Evolutionary conservation across 2,797 vertebrate genomes (phyloP).

Genomic region (Trematomus bernacchii): DNA sequence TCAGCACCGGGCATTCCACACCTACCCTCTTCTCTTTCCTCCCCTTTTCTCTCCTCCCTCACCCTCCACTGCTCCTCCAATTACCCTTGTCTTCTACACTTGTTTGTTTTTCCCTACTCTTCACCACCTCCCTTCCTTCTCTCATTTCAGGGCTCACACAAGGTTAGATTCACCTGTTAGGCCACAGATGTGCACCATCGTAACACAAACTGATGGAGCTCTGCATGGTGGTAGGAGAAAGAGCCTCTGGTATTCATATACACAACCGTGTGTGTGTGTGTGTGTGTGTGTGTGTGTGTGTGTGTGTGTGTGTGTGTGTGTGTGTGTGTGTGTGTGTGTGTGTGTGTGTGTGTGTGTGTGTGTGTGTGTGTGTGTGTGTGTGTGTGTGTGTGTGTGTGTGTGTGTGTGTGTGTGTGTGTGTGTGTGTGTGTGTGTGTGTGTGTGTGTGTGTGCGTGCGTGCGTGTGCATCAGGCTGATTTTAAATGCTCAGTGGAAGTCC

Average conservation of each 20-base stretch:
- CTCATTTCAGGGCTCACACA: neutral
- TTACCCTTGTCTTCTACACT: slow-evolving; percentile 23
- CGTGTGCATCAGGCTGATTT: slow-evolving; percentile 1
- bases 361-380: neutral
- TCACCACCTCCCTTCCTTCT: neutral
- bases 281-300: neutral
- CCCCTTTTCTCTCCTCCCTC: neutral
- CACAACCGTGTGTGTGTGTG: neutral
- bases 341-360: neutral
- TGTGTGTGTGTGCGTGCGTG: neutral
- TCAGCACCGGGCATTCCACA: neutral
- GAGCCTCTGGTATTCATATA: neutral
- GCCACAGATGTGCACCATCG: neutral
- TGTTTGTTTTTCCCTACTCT: neutral
- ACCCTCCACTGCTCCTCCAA: slow-evolving; percentile 24
- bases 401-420: neutral
- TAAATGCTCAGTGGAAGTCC: slow-evolving; percentile 28
- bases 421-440: slow-evolving; percentile 6
- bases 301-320: neutral
- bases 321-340: slow-evolving; percentile 8
- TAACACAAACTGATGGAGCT: neutral
- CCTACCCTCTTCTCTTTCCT: no score
- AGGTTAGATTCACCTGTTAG: slow-evolving; percentile 18
- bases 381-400: neutral
- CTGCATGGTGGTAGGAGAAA: neutral